Evolutionary conservation across 2,888 invertebrate genomes (phyloP).

Genomic region (Camponotus fellah): DNA sequence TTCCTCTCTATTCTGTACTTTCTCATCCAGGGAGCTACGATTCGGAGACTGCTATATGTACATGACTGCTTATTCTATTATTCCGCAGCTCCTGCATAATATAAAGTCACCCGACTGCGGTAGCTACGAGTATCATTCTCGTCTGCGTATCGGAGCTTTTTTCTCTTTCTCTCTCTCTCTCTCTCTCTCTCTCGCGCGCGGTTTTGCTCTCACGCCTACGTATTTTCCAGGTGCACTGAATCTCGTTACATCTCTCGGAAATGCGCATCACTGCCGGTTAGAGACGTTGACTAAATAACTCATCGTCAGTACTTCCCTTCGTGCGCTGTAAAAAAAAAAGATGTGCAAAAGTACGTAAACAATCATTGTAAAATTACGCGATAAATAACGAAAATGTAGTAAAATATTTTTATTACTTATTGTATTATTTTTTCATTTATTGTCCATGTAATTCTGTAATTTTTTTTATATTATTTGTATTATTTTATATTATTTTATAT

Average conservation of each 20-base stretch:
- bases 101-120: constrained; percentile 24
- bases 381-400: neutral
- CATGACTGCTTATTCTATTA: constrained; percentile 46
- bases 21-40: constrained; percentile 9
- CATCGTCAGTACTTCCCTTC: neutral
- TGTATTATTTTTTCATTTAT: neutral
- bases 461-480: neutral
- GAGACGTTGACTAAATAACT: constrained; percentile 31
- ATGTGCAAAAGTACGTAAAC: neutral
- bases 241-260: constrained; percentile 33
- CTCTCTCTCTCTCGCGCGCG: neutral
- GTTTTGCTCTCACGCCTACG: constrained; percentile 36
- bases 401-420: neutral
- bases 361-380: neutral
- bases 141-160: constrained; percentile 3
- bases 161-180: neutral
- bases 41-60: constrained; percentile 10
- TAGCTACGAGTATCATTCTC: neutral
- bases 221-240: constrained; percentile 39
- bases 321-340: neutral
- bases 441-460: neutral
- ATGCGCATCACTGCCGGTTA: neutral
- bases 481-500: too few relatives aligned
- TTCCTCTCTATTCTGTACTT: neutral
- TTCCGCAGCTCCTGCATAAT: constrained; percentile 43